These are phyloP conservation scores for Champsocephalus esox DNA, from an alignment of 2,797 vertebrate genomes.

Conservation along the genomic window DNA sequence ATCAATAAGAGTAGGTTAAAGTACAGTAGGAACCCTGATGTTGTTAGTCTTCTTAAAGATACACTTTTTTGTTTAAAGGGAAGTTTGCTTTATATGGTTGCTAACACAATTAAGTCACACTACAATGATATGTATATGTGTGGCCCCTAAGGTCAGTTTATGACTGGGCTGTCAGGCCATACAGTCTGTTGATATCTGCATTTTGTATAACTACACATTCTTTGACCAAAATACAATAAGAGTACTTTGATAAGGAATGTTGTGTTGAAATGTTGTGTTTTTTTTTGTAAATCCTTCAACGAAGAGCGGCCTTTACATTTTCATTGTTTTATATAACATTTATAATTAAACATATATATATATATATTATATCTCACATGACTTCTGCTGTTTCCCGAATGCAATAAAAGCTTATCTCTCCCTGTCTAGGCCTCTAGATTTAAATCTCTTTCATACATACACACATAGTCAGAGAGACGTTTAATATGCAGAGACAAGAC, in stretches of 20 bases:
- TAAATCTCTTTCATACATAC: not conserved
- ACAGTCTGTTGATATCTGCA: not conserved
- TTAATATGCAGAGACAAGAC: slow-evolving; percentile 73
- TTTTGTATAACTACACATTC: not conserved
- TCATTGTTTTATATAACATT: not conserved
- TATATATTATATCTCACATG: not conserved
- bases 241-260: not conserved
- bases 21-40: not conserved
- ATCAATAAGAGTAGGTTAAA: not conserved
- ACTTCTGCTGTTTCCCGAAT: not conserved
- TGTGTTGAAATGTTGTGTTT: not conserved
- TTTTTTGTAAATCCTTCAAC: not conserved
- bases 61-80: not conserved
- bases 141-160: not conserved
- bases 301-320: not conserved
- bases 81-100: not conserved
- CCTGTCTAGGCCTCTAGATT: not conserved
- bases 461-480: slow-evolving; percentile 28
- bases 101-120: not conserved
- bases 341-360: too few species aligned
- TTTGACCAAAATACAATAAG: not conserved
- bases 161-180: not conserved
- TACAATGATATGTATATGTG: not conserved
- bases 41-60: not conserved
- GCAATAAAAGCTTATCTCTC: not conserved